Percentiles rank a stretch among this genome's conserved stretches.
Conservation (phyloP, 2,888 invertebrate species). For the Neoascia interrupta region DNA sequence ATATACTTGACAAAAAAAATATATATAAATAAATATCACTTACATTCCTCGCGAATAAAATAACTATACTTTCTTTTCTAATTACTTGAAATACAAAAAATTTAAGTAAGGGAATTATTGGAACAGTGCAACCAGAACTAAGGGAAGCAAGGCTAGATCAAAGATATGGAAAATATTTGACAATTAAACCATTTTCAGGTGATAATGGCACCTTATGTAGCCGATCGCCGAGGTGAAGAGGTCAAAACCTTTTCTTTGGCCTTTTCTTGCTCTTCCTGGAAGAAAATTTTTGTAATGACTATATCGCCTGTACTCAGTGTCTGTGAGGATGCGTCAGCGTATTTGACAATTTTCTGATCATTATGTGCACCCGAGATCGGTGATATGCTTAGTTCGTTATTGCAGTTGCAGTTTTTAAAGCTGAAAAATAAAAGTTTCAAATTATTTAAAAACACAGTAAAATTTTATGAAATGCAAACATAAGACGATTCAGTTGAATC, state of each 20-base stretch:
- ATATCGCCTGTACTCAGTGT: conserved; percentile 95
- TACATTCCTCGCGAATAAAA: conserved; percentile 41
- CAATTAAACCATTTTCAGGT: neutral
- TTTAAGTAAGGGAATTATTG: conserved; percentile 10
- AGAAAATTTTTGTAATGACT: conserved; percentile 91
- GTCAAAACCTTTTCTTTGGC: conserved; percentile 81
- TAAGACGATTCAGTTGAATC: neutral
- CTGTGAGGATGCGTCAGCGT: conserved; percentile 85
- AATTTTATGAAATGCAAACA: neutral
- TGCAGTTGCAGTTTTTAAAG: conserved; percentile 77
- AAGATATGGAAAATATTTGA: conserved; percentile 24
- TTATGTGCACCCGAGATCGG: conserved; percentile 70
- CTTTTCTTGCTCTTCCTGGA: conserved; percentile 82
- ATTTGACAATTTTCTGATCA: conserved; percentile 73
- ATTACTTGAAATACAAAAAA: conserved; percentile 21
- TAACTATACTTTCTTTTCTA: conserved; percentile 8
- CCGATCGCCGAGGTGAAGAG: conserved; percentile 80
- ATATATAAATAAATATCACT: conserved; percentile 66
- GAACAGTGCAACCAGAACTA: conserved; percentile 29
- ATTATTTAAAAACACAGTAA: neutral
- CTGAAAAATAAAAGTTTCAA: conserved; percentile 69
- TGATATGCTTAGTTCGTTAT: conserved; percentile 75
- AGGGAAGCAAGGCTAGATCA: conserved; percentile 22
- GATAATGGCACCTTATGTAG: conserved; percentile 13
- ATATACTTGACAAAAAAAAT: conserved; percentile 43